Evolutionary conservation across 1,140 invertebrate species (phyloP).

Genomic region (Caerostris extrusa): DNA sequence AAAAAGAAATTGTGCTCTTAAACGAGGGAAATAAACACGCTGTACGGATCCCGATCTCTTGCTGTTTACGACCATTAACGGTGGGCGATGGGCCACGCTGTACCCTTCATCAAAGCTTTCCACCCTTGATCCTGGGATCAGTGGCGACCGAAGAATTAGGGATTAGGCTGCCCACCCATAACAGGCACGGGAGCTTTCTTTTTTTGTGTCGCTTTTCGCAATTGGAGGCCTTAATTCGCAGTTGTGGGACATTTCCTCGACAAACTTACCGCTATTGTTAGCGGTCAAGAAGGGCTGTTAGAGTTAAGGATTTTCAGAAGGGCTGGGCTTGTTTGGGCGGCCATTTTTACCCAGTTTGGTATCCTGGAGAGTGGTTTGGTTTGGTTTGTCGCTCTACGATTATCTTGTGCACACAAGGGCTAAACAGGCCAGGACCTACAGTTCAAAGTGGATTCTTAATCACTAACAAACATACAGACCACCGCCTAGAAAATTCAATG

Average conservation of each 20-base stretch:
- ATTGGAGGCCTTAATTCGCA: constrained; percentile 68
- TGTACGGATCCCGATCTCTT: constrained; percentile 48
- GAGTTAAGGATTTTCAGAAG: constrained; percentile 27
- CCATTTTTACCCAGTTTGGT: not conserved
- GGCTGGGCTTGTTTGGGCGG: not conserved
- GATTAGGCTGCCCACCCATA: constrained; percentile 5
- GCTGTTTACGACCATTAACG: constrained; percentile 59
- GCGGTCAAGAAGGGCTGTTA: constrained; percentile 58
- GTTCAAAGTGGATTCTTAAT: no score
- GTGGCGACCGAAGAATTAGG: constrained; percentile 67
- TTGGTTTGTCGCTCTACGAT: no score
- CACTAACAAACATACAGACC: no score
- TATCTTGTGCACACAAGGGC: no score
- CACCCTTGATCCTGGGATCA: constrained; percentile 59
- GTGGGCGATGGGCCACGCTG: not conserved
- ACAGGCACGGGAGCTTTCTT: not conserved
- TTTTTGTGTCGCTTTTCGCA: constrained; percentile 28
- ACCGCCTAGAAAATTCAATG: no score
- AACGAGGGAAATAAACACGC: not conserved
- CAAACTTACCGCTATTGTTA: constrained; percentile 63
- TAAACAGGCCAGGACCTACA: no score
- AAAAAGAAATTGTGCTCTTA: constrained; percentile 20
- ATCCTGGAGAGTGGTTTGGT: no score
- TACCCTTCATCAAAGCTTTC: not conserved
- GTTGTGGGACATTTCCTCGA: constrained; percentile 62